Base-by-base conservation (phyloP, 2,113 vertebrate genomes). In the Paradoxurus hermaphroditus region DNA sequence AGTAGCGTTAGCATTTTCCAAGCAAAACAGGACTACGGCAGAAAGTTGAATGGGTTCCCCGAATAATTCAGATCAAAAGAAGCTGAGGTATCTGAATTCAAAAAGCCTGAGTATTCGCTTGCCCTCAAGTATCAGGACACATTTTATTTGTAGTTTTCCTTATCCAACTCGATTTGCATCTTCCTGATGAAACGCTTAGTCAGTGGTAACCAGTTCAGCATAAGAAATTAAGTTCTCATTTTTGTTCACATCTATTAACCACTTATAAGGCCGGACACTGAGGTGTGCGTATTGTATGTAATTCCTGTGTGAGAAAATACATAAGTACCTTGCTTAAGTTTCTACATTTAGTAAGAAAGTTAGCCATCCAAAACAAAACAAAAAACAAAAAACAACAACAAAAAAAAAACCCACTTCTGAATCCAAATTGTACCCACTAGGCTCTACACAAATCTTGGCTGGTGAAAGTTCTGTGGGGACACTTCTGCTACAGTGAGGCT, bases 31-130 rank as follows among this genome's bases (percentile, higher is more conserved):
- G 46, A 77, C 16, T 9, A 68, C 88, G 84, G 70, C 96, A 97
- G 68, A 96, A 94, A 97, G 73, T 90, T 93, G 75, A 86, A 83
- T 65, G 87, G 18, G 39, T 86, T 95, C 77, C 70, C 79, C 46
- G 21, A 96, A 91, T 84, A 95, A 95, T 81, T 97, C 53, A 94
- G 53, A 94, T 95, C 75, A 94, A 93, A 97, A 86, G 62, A 83
- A 49, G 10, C 65, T 70, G 73, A 95, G 36, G 70, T 78, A 87
- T 85, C 73, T 78, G 56, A 93, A 86, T 95, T 95, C 81, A 46
- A 70, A 78, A 93, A 34, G 14, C 31, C 65, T 89, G 51, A 72
- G 36, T 81, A 51, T 90, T 51, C 59, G 19, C 68, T 93, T 96
- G 73, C 56, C 59, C 77, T 96, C 53, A 77, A 92, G 49, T 86